These are phyloP conservation scores for Drosophila triauraria DNA, from an alignment of 1,140 invertebrate species.

Conservation along the genomic window DNA sequence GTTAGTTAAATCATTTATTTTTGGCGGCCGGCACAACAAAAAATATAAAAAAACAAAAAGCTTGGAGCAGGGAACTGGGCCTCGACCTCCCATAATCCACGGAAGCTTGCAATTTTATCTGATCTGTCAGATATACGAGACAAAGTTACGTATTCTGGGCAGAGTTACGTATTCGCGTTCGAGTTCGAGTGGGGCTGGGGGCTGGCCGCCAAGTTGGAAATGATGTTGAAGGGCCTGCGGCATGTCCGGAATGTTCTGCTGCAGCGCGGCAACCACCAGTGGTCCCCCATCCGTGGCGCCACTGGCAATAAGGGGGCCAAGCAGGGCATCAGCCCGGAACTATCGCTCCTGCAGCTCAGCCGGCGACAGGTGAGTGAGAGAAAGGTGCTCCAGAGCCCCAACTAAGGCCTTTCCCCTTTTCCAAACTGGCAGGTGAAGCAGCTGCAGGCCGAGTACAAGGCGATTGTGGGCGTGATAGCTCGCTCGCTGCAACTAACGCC, in stretches of 20 bases:
- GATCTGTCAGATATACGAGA: conserved; percentile 53
- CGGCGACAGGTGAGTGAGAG: conserved; percentile 64
- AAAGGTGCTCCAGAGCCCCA: too few relatives aligned
- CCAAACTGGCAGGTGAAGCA: conserved; percentile 56
- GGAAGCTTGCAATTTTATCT: not conserved
- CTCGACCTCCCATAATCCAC: not conserved
- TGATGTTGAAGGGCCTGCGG: conserved; percentile 70
- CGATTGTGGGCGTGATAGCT: conserved; percentile 80
- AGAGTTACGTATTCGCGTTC: conserved; percentile 68
- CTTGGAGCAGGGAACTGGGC: not conserved
- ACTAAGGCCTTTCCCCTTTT: too few relatives aligned
- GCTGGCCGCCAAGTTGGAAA: conserved; percentile 39
- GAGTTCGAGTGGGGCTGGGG: conserved; percentile 21
- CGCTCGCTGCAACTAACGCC: conserved; percentile 72
- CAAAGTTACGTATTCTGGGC: conserved; percentile 66
- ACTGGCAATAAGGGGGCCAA: not conserved
- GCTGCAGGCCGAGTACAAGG: conserved; percentile 85
- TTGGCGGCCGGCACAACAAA: not conserved
- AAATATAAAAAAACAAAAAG: not conserved
- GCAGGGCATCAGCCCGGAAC: not conserved
- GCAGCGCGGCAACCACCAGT: conserved; percentile 61
- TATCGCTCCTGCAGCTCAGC: conserved; percentile 48
- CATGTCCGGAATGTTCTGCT: conserved; percentile 71
- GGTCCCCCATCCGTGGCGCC: conserved; percentile 29
- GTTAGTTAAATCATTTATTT: conserved; percentile 22